Percentiles rank a stretch among this genome's conserved stretches.
phyloP scores from a whole-genome alignment of 2,113 vertebrate species.

The Pterocles burchelli region DNA sequence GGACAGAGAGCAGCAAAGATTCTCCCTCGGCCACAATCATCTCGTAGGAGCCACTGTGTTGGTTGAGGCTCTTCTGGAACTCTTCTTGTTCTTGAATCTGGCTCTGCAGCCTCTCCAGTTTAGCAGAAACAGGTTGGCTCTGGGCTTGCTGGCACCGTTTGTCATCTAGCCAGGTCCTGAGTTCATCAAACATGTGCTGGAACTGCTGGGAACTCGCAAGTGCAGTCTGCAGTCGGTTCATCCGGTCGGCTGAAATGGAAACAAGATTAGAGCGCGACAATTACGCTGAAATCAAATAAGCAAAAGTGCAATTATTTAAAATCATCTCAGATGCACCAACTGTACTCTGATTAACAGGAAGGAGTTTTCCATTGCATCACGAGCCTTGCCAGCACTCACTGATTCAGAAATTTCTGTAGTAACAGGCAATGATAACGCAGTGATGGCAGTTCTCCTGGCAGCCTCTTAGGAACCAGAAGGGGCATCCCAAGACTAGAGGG shows the following conservation, averaged over 20 bases:
- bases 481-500: background rate
- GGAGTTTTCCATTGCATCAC: constrained; percentile 27
- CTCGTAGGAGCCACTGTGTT: constrained; percentile 94
- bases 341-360: constrained; percentile 58
- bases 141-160: constrained; percentile 76
- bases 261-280: constrained; percentile 48
- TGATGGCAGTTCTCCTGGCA: background rate
- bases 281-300: constrained; percentile 63
- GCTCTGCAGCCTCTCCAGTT: constrained; percentile 80
- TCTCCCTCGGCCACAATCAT: constrained; percentile 90
- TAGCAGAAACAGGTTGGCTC: constrained; percentile 84
- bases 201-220: constrained; percentile 98
- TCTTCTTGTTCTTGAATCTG: constrained; percentile 90
- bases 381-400: background rate
- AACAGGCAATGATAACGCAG: background rate
- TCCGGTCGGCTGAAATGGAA: constrained; percentile 85
- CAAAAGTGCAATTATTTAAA: constrained; percentile 45
- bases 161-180: constrained; percentile 90
- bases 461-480: background rate
- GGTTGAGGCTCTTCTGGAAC: constrained; percentile 88
- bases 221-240: constrained; percentile 92
- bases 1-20: constrained; percentile 85
- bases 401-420: background rate
- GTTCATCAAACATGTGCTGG: constrained; percentile 97
- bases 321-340: constrained; percentile 36